Evolutionary conservation across 2,888 invertebrate genomes (phyloP).

Genomic region (Temnothorax rugatulus): DNA sequence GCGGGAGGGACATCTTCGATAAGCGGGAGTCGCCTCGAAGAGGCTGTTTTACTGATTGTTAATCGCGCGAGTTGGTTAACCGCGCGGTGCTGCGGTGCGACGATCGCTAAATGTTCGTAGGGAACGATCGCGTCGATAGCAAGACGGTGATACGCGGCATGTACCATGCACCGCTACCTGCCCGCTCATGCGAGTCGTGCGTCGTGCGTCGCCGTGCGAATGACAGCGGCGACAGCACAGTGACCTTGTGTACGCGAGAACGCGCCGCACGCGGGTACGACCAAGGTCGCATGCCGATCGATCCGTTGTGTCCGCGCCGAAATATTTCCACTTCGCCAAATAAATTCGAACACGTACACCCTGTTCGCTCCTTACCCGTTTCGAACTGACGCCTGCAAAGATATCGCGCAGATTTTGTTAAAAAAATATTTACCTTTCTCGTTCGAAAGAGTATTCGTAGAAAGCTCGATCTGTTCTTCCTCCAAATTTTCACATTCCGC

Average conservation of each 20-base stretch:
- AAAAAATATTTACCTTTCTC: not conserved
- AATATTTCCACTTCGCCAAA: not conserved
- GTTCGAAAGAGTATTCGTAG: not conserved
- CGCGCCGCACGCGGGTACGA: not conserved
- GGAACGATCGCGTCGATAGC: constrained; percentile 1
- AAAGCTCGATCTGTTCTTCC: not conserved
- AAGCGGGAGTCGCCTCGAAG: not conserved
- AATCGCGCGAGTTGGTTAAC: not conserved
- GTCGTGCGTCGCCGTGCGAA: not conserved
- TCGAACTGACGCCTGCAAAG: not conserved
- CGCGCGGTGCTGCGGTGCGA: not conserved
- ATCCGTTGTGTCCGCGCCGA: not conserved
- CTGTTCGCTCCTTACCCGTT: not conserved
- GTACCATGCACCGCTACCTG: not conserved
- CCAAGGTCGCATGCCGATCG: not conserved
- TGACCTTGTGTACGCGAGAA: not conserved
- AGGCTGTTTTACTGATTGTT: not conserved
- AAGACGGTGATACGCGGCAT: not conserved
- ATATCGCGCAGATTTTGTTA: not conserved
- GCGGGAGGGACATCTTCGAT: not conserved
- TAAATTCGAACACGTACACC: not conserved
- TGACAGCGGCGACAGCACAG: not conserved
- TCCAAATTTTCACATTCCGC: not conserved
- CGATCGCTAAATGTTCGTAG: constrained; percentile 3
- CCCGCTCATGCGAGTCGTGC: not conserved